Percentiles rank a stretch among this genome's conserved stretches.
Evolutionary conservation across 2,888 invertebrate species (phyloP).

Genomic region (Pseudococcus jackbeardsleyi): DNA sequence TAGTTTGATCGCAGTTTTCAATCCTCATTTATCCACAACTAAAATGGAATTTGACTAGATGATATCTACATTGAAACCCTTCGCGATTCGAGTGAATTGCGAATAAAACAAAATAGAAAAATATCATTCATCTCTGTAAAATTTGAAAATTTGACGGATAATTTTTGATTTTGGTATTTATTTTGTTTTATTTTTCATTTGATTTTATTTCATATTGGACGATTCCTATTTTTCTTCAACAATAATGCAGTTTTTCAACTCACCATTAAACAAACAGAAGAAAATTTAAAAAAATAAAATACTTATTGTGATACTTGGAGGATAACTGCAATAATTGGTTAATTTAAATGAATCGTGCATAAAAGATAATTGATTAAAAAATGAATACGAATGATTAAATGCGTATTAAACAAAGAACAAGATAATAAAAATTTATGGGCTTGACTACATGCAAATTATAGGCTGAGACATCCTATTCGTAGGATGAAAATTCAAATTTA

Average conservation of each 20-base stretch:
- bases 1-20: too few species aligned
- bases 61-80: too few species aligned
- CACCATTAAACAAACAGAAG: neutral
- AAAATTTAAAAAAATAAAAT: neutral
- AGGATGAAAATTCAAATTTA: too few species aligned
- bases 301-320: conserved; percentile 37
- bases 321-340: neutral
- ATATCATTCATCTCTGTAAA: too few species aligned
- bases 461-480: neutral
- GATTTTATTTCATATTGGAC: neutral
- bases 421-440: neutral
- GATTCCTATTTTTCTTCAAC: neutral
- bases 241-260: neutral
- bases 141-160: neutral
- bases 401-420: neutral
- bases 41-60: too few species aligned
- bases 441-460: neutral
- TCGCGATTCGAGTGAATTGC: too few species aligned
- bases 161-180: neutral
- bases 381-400: neutral
- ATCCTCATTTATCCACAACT: too few species aligned
- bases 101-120: too few species aligned
- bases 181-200: neutral
- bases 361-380: neutral
- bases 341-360: conserved; percentile 2